A percentile compares a stretch with the other conserved stretches of the same genome.
Evolutionary conservation across 2,797 vertebrate genomes (phyloP).

Genomic region (Peromyscus melanophrys): DNA sequence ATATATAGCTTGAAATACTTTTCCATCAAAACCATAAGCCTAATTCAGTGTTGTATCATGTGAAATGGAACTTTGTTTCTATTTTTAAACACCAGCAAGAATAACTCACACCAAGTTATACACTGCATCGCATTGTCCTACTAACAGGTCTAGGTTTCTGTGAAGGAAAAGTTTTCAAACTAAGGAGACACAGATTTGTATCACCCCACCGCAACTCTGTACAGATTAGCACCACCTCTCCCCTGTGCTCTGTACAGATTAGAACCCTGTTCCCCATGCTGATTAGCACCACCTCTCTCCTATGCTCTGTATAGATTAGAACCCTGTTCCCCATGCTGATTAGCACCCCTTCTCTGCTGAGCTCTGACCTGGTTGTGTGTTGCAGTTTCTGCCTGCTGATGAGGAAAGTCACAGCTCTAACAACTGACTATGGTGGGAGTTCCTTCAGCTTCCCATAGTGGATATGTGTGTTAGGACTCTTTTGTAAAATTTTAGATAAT

Average conservation of each 20-base stretch:
- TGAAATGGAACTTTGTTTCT: constrained; percentile 27
- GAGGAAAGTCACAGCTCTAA: background rate
- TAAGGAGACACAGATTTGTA: background rate
- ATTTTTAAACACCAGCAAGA: constrained; percentile 13
- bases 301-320: background rate
- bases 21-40: constrained; percentile 28
- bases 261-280: background rate
- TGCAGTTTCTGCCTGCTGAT: background rate
- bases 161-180: constrained; percentile 8
- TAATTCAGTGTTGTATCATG: constrained; percentile 30
- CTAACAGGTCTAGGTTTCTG: constrained; percentile 11
- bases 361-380: background rate
- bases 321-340: background rate
- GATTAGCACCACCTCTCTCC: background rate
- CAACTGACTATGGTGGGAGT: background rate
- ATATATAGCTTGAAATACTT: constrained; percentile 48
- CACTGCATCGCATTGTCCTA: background rate
- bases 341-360: background rate
- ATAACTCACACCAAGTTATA: constrained; percentile 2
- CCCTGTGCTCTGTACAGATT: too few species aligned
- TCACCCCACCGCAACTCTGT: too few species aligned
- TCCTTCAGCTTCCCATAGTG: background rate
- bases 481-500: constrained; percentile 1
- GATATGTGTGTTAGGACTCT: background rate
- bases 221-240: background rate